These are phyloP conservation scores for Callosobruchus maculatus DNA, from an alignment of 2,888 invertebrate genomes.

Conservation along the genomic window DNA sequence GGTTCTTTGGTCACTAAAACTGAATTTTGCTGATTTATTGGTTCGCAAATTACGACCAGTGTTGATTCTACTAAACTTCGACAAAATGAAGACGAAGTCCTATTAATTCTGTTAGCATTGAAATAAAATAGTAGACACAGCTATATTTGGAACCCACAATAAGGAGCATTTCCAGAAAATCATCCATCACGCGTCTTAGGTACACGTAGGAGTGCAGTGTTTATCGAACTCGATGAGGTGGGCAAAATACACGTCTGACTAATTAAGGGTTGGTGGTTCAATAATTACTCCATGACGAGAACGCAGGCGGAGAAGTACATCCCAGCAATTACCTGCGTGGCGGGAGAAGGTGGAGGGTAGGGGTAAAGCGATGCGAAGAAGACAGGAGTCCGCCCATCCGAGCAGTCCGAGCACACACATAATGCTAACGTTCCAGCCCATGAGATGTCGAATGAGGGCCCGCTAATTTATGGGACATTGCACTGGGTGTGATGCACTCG, in stretches of 20 bases:
- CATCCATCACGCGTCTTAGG: neutral
- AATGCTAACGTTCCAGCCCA: neutral
- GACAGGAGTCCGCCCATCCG: neutral
- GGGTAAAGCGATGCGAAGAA: neutral
- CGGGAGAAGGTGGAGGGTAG: too few species aligned
- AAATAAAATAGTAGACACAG: too few species aligned
- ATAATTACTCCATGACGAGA: neutral
- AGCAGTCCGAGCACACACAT: neutral
- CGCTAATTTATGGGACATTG: neutral
- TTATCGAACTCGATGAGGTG: neutral
- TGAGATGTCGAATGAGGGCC: neutral
- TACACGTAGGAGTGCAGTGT: neutral
- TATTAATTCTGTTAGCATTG: too few species aligned
- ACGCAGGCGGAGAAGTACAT: neutral
- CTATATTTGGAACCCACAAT: neutral
- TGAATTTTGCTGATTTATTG: too few species aligned
- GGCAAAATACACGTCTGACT: neutral
- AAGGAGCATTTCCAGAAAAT: neutral
- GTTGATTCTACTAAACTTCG: too few species aligned
- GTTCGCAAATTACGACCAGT: too few species aligned
- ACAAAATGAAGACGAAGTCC: too few species aligned
- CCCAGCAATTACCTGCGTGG: neutral
- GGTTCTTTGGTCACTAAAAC: too few species aligned
- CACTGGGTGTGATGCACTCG: neutral
- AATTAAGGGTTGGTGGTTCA: neutral